phyloP scores from a whole-genome alignment of 1,140 invertebrate genomes.

The Drosophila baimaii region DNA sequence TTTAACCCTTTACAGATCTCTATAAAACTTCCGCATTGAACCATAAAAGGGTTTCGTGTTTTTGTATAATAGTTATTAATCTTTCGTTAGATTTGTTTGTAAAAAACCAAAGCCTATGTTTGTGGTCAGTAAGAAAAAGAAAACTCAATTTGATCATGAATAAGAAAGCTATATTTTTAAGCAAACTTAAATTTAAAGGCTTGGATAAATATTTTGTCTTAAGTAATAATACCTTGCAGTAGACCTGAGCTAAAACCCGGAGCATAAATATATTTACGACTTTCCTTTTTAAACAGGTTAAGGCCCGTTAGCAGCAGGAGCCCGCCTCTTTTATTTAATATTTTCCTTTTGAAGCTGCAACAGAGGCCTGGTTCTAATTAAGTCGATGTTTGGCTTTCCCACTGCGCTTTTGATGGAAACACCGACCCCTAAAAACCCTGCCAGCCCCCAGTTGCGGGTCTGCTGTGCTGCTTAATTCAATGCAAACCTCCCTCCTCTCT shows the following conservation, averaged over 20 bases:
- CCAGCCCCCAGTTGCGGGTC: not conserved
- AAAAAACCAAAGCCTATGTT: too few relatives aligned
- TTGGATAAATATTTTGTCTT: not conserved
- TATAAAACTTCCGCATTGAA: conserved; percentile 1
- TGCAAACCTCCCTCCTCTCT: not conserved
- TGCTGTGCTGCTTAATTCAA: conserved; percentile 7
- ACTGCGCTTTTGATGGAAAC: conserved; percentile 38
- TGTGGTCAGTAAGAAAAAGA: not conserved
- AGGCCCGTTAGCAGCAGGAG: conserved; percentile 11
- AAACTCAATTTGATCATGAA: too few relatives aligned
- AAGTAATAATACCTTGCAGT: not conserved
- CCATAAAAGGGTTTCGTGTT: not conserved
- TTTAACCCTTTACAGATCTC: conserved; percentile 15
- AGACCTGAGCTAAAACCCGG: accelerated
- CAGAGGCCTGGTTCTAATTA: conserved; percentile 35
- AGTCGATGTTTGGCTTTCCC: conserved; percentile 46
- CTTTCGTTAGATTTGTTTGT: not conserved
- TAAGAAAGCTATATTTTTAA: not conserved
- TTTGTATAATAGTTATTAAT: too few relatives aligned
- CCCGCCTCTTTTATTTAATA: conserved; percentile 33
- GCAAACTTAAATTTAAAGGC: not conserved
- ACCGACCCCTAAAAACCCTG: conserved; percentile 9
- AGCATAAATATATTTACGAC: not conserved
- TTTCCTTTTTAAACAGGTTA: conserved; percentile 7
- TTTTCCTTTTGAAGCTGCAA: conserved; percentile 56